Percentiles rank a stretch among this genome's conserved stretches.
These are phyloP conservation scores for Ophiothrix spiculata DNA, from an alignment of 35 echinoderm and acorn worm genomes.

Conservation along the genomic window DNA sequence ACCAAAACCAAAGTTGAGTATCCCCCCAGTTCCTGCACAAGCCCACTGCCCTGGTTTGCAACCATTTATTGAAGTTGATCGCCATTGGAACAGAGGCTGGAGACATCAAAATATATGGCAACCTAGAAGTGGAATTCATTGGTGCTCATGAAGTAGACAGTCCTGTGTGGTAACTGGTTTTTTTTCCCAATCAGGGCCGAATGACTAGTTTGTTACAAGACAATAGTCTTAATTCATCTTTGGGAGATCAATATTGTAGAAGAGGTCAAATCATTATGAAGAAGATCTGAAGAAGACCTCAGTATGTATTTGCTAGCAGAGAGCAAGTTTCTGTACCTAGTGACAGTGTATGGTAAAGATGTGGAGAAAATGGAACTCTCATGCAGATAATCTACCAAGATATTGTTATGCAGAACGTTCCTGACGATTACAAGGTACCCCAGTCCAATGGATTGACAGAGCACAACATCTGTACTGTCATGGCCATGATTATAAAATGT, in stretches of 20 bases:
- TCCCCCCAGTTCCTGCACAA: conserved; percentile 98
- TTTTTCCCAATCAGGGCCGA: conserved; percentile 89
- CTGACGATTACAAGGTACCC: too few species aligned
- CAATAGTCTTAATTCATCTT: conserved; percentile 91
- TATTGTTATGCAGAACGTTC: conserved; percentile 99
- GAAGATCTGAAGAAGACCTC: conserved; percentile 97
- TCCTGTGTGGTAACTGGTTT: conserved; percentile 81
- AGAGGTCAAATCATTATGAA: conserved; percentile 72
- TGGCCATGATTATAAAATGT: too few species aligned
- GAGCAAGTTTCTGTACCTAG: conserved; percentile 65
- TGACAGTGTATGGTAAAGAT: conserved; percentile 94
- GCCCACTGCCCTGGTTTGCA: conserved; percentile 77
- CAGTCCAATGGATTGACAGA: too few species aligned
- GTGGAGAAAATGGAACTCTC: conserved; percentile 64
- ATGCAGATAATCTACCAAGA: conserved; percentile 95
- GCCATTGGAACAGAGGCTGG: conserved; percentile 85
- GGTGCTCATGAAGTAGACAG: conserved; percentile 66
- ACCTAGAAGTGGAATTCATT: conserved; percentile 89
- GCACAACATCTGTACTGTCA: too few species aligned
- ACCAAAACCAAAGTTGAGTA: too few species aligned
- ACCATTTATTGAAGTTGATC: conserved; percentile 78
- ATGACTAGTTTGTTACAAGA: conserved; percentile 79
- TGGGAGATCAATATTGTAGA: conserved; percentile 95
- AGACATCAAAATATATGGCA: conserved; percentile 93
- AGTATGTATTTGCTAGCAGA: conserved; percentile 88